Base-by-base conservation (phyloP, 1,140 invertebrate genomes). In the Ostrea denselamellosa region DNA sequence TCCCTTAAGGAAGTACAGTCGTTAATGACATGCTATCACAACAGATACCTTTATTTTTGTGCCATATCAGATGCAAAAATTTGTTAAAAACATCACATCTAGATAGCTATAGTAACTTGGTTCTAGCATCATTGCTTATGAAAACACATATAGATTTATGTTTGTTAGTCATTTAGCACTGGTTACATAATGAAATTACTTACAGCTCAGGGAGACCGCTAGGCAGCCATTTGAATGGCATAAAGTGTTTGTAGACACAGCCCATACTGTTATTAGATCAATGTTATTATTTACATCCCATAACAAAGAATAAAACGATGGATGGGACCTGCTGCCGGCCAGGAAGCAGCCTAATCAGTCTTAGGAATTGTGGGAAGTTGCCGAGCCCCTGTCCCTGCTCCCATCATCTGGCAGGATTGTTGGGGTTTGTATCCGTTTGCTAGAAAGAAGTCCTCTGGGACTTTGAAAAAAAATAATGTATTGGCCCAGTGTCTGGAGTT, bases 121-220 rank as follows among this genome's bases (percentile, higher is more conserved):
- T 28, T 77, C 25, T 25, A 77, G 22, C 28, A 25, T 77, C 17
- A n/a, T 62, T 62, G 17, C 56, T 62, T 62, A 62, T 19, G 17
- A 62, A 62, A 62, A 17, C 7, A 62, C 56, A 77, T 77, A 34
- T 77, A 62, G 56, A 62, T 62, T 62, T 62, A 62, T 62, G 7
- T n/a, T 19, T 77, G 68, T 77, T 17, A 77, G 22, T 25, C 68
- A 77, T 77, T 77, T 77, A 34, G 68, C 68, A 77, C 68, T 77
- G 68, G 68, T 77, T 77, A 12, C 68, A 25, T 77, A 77, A 77
- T 77, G 68, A 77, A 77, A 77, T 77, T 77, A 77, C 68, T 77
- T 77, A 77, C 68, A 77, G 25, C 68, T 77, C 68, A 77, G 14
- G 58, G 28, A 34, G 28, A 25, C 68, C 56, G 7, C 28, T 14